Base-by-base conservation (phyloP, 2,888 invertebrate genomes). In the Lathronympha strigana region DNA sequence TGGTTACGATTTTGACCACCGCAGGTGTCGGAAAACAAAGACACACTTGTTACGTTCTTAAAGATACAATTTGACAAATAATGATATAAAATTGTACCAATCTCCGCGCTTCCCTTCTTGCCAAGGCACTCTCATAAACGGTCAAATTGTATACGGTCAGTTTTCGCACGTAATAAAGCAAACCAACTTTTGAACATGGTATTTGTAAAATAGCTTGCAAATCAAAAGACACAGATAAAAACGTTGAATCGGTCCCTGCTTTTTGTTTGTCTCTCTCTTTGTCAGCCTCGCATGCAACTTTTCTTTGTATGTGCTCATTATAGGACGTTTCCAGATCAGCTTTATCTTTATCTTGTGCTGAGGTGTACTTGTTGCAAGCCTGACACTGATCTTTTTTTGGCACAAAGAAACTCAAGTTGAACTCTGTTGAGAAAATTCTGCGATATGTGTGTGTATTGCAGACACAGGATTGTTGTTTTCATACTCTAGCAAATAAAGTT, bases 331-430 rank as follows among this genome's bases (percentile, higher is more conserved):
- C 53, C n/a, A 54, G 36, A 23, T 67, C 58, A 21, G 19, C 19
- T 61, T n/a, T 25, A 25, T 25, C 25, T 50, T 33, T 50, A 61
- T 15, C 33, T 17, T 62, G 17, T 33, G 47, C 47, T n/a, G 21
- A 49, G 11, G 25, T 19, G 31, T 54, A 63, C 28, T 53, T 67
- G 45, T 54, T 60, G 36, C 63, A 67, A 23, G 23, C 21, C 19
- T 38, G 53, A 28, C 51, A 61, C 40, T 61, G 53, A 17, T 53
- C 61, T 43, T 53, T 61, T 61, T 61, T 61, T 6, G 61, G 61
- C 5, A 61, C 50, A 31, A 51, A 61, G 28, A 61, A 61, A 28
- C 61, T 49, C 11, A 61, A 33, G 21, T 51, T 61, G 21, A 61
- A 61, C 21, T 61, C n/a, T 5, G 8, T 49, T n/a, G 45, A 31